Evolutionary conservation across 2,888 invertebrate species (phyloP).

Genomic region (Eilema griseolum): DNA sequence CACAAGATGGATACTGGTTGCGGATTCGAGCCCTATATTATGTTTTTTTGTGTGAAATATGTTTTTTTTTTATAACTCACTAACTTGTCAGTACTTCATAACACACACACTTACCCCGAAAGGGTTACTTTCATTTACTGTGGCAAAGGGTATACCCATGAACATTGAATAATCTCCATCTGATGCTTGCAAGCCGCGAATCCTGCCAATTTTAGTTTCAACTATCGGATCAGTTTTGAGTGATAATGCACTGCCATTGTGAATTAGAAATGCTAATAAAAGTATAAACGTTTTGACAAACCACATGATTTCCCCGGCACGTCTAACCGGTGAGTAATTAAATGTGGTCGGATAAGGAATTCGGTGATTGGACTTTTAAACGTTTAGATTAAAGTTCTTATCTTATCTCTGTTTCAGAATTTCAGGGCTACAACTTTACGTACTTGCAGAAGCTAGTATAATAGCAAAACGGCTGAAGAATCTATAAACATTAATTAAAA

Average conservation of each 20-base stretch:
- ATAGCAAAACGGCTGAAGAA: neutral
- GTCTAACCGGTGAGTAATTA: neutral
- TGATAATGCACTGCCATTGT: constrained; percentile 39
- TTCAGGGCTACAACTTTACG: neutral
- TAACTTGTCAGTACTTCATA: too few species aligned
- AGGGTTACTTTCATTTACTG: constrained; percentile 61
- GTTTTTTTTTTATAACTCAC: too few species aligned
- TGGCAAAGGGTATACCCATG: constrained; percentile 71
- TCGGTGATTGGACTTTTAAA: neutral
- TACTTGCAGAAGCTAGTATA: neutral
- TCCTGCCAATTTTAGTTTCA: constrained; percentile 60
- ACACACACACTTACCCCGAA: constrained; percentile 64
- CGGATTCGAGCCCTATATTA: too few species aligned
- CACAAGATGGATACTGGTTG: too few species aligned
- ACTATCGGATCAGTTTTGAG: constrained; percentile 63
- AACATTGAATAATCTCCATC: constrained; percentile 70
- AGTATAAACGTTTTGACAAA: constrained; percentile 27
- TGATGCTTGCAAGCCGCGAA: constrained; percentile 62
- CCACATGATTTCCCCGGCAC: constrained; percentile 37
- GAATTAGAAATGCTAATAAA: constrained; percentile 37
- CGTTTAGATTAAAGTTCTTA: neutral
- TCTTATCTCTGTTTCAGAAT: constrained; percentile 5
- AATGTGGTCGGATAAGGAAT: neutral
- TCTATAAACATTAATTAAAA: too few species aligned
- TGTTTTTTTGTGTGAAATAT: too few species aligned